A percentile compares a stretch with the other conserved stretches of the same genome.
Evolutionary conservation across 2,113 vertebrate genomes (phyloP).

Genomic region (zebrafish (Danio rerio)): DNA sequence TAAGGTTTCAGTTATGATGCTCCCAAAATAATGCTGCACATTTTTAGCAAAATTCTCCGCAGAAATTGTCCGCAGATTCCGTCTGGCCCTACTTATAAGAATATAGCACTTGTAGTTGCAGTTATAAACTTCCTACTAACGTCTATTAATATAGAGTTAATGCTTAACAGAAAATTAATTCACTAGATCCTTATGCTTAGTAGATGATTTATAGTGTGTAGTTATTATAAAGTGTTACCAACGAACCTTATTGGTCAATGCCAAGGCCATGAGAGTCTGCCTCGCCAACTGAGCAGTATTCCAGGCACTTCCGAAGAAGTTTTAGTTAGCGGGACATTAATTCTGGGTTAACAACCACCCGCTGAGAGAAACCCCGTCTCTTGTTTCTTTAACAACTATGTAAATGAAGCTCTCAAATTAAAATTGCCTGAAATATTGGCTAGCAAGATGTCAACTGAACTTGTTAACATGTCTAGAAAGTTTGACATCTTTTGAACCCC

Average conservation of each 20-base stretch:
- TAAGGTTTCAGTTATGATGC: no score
- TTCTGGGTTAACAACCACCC: not conserved
- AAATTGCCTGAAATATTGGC: not conserved
- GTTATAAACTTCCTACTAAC: no score
- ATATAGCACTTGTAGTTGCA: no score
- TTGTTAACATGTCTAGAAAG: not conserved
- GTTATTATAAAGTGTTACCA: no score
- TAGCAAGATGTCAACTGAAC: not conserved
- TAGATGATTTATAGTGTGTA: no score
- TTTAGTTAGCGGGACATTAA: not conserved
- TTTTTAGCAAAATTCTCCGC: no score
- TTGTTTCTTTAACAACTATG: not conserved
- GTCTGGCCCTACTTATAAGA: no score
- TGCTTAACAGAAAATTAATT: no score
- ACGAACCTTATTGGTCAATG: not conserved
- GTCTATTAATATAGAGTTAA: no score
- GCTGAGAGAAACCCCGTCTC: not conserved
- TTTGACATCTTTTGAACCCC: not conserved
- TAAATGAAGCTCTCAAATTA: not conserved
- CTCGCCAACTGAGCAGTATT: not conserved
- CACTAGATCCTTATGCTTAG: no score
- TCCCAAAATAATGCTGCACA: no score
- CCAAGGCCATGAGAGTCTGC: not conserved
- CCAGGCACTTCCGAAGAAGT: not conserved
- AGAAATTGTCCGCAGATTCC: no score